Base-by-base conservation (phyloP, 2,888 invertebrate species). In the Diarsia mendica region DNA sequence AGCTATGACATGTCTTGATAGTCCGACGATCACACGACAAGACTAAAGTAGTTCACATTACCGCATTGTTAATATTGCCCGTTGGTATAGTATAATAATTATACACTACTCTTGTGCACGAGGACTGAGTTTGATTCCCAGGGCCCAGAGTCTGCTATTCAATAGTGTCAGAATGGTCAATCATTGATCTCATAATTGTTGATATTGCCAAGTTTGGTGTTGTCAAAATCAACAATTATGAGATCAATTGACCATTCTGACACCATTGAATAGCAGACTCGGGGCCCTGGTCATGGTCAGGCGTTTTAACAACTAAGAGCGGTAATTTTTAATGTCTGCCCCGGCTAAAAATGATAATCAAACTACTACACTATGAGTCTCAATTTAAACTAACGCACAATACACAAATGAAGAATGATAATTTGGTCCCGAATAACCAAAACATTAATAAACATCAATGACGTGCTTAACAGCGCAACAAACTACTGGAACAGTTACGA, bases 401-500 rank as follows among this genome's bases (percentile, higher is more conserved):
- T 49, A 23, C n/a, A 18, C 44, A 0, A 51, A 51, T 51, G 33
- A 28, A 18, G 3, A n/a, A 67, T 48, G n/a, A 53, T 53, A 53
- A 55, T 13, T 1, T 1, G 8, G 3, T 20, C 51, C 15, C 28
- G 13, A 39, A 68, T 55, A 73, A 51, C 46, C 23, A 55, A 48
- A 76, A 67, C 61, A 69, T 53, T 20, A 64, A 33, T 60, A 33
- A 33, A 55, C 75, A 82, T 53, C 20, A 60, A 69, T 61, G 79
- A 65, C 68, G 13, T 70, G 33, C 75, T 67, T 72, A 76, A 76
- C 73, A 72, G 67, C 13, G 58, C 72, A 46, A 74, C 70, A 81
- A 83, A 80, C 75, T 85, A 67, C 75, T 67, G 23, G 72, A 72
- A 78, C 65, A 66, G 68, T 72, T 72, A 70, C 53, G 11, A 44